These are phyloP conservation scores for Danio choprae DNA, from an alignment of 2,797 vertebrate genomes.

Conservation along the genomic window DNA sequence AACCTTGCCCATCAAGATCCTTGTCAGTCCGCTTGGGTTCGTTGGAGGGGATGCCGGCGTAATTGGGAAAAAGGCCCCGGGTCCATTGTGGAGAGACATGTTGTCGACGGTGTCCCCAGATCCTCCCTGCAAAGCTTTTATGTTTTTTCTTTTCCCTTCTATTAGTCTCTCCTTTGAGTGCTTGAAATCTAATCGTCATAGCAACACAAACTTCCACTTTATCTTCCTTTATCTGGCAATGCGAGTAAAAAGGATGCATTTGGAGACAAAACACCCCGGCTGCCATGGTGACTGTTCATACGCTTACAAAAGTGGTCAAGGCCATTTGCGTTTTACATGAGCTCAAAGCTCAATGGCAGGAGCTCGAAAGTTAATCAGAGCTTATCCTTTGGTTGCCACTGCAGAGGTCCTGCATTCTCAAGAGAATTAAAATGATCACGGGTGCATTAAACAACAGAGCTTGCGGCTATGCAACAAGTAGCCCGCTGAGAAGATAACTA, in stretches of 20 bases:
- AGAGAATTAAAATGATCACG: slow-evolving; percentile 47
- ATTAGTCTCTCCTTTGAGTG: slow-evolving; percentile 20
- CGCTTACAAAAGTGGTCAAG: slow-evolving; percentile 13
- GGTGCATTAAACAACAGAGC: slow-evolving; percentile 40
- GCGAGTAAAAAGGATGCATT: slow-evolving; percentile 36
- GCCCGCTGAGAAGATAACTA: slow-evolving; percentile 55
- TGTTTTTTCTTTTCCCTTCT: background rate
- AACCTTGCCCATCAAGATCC: slow-evolving; percentile 40
- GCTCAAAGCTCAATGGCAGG: background rate
- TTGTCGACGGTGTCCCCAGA: background rate
- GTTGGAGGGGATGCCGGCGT: slow-evolving; percentile 17
- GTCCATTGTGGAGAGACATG: background rate
- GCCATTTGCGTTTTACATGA: slow-evolving; percentile 20
- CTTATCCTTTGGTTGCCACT: slow-evolving; percentile 56
- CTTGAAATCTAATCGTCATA: slow-evolving; percentile 61
- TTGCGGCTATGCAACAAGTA: slow-evolving; percentile 60
- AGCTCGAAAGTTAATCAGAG: slow-evolving; percentile 57
- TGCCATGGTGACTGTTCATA: slow-evolving; percentile 50
- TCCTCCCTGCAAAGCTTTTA: slow-evolving; percentile 17
- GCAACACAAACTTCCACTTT: slow-evolving; percentile 58
- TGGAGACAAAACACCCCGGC: slow-evolving; percentile 32
- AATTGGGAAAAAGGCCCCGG: slow-evolving; percentile 45
- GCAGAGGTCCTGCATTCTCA: slow-evolving; percentile 45
- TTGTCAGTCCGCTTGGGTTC: slow-evolving; percentile 42
- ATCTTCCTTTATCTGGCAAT: slow-evolving; percentile 48